These are phyloP conservation scores for Pharmacophagus antenor DNA, from an alignment of 2,888 invertebrate genomes.

Conservation along the genomic window DNA sequence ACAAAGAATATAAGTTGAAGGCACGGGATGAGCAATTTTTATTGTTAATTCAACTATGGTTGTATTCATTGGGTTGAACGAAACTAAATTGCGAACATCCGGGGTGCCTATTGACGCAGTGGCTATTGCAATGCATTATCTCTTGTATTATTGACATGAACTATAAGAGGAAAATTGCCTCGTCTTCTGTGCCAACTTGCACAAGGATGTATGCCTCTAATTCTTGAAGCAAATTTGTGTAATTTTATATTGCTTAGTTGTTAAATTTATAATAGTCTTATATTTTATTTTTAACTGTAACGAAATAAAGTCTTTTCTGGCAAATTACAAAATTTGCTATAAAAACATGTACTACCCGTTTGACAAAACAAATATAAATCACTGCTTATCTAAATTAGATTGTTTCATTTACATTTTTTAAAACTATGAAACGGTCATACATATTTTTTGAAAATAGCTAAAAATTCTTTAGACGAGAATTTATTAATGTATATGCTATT, in stretches of 20 bases:
- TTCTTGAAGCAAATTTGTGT: slow-evolving; percentile 23
- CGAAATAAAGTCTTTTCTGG: background rate
- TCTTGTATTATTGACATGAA: slow-evolving; percentile 52
- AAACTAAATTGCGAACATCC: slow-evolving; percentile 78
- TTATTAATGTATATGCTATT: no score
- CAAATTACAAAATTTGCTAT: background rate
- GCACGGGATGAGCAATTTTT: slow-evolving; percentile 75
- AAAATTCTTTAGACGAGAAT: no score
- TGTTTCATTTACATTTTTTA: no score
- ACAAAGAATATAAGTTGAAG: slow-evolving; percentile 35
- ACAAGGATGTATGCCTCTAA: slow-evolving; percentile 48
- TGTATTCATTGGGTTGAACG: slow-evolving; percentile 72
- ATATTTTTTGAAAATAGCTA: no score
- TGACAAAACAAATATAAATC: background rate
- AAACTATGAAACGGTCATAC: no score
- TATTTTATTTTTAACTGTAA: slow-evolving; percentile 11
- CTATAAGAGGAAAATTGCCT: slow-evolving; percentile 63
- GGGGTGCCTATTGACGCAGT: slow-evolving; percentile 69
- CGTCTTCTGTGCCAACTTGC: slow-evolving; percentile 46
- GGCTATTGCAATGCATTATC: slow-evolving; percentile 53
- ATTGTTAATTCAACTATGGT: slow-evolving; percentile 74
- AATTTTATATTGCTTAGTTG: slow-evolving; percentile 30
- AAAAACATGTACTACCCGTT: background rate
- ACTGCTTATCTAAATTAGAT: no score
- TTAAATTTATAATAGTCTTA: background rate